Percentiles rank a stretch among this genome's conserved stretches.
Conservation (phyloP, 2,797 vertebrate species). For the Trematomus bernacchii region DNA sequence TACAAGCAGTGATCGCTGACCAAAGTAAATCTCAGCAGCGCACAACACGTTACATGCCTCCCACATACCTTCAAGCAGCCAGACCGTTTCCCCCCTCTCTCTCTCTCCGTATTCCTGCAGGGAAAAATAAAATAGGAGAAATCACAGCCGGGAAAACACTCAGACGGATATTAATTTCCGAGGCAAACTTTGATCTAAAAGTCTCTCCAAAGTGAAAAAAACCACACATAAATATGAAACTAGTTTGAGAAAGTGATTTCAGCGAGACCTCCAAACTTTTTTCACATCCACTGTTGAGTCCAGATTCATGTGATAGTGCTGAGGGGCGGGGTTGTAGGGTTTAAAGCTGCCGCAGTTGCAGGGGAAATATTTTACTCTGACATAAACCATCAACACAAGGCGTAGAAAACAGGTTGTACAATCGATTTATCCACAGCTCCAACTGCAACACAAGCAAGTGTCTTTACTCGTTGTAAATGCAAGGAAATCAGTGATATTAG, state of each 20-base stretch:
- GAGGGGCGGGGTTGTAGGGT: constrained; percentile 80
- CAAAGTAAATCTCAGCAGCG: constrained; percentile 46
- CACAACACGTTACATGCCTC: constrained; percentile 70
- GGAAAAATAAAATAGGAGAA: constrained; percentile 55
- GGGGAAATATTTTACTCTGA: constrained; percentile 52
- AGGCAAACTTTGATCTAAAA: constrained; percentile 22
- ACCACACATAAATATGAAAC: neutral
- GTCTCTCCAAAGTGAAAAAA: neutral
- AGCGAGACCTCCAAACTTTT: constrained; percentile 76
- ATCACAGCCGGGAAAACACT: constrained; percentile 48
- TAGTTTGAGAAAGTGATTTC: constrained; percentile 49
- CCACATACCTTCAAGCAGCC: constrained; percentile 84
- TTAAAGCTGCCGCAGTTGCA: constrained; percentile 83
- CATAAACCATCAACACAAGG: constrained; percentile 28
- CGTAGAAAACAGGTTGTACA: neutral
- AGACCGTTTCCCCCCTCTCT: constrained; percentile 55
- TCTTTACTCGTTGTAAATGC: neutral
- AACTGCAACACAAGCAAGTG: neutral
- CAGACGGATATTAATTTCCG: constrained; percentile 19
- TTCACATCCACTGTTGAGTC: constrained; percentile 75
- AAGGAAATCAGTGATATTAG: neutral
- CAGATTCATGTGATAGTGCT: constrained; percentile 83
- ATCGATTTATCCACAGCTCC: neutral
- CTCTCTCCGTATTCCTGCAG: constrained; percentile 64
- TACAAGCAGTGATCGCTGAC: constrained; percentile 22